These are phyloP conservation scores for Cerceris rybyensis DNA, from an alignment of 2,888 invertebrate species.

Conservation along the genomic window DNA sequence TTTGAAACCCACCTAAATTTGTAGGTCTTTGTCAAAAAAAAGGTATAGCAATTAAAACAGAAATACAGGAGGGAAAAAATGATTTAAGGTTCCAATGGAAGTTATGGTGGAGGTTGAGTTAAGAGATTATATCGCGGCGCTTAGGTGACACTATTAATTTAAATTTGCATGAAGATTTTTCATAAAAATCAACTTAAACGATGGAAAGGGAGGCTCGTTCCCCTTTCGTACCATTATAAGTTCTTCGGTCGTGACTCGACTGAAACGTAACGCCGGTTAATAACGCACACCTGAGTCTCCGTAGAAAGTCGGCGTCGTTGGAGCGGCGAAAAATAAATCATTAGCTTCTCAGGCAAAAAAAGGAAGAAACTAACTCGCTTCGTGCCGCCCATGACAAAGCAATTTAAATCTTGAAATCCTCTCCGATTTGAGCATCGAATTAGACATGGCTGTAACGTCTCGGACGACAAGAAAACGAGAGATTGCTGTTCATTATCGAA, in stretches of 20 bases:
- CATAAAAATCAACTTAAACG: conserved; percentile 3
- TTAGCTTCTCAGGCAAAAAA: neutral
- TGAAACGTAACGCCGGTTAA: conserved; percentile 44
- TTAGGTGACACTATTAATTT: neutral
- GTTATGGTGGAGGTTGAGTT: neutral
- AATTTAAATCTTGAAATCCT: conserved; percentile 14
- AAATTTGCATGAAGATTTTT: conserved; percentile 8
- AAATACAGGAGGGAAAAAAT: too few species aligned
- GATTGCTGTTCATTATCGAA: conserved; percentile 17
- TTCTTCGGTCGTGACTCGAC: conserved; percentile 46
- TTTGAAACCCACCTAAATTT: too few species aligned
- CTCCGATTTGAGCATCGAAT: neutral
- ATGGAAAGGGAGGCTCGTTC: neutral
- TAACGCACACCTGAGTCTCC: conserved; percentile 24
- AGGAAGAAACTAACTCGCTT: conserved; percentile 26
- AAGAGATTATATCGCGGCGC: neutral
- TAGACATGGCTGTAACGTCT: neutral
- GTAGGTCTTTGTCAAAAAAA: too few species aligned
- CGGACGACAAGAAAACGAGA: neutral
- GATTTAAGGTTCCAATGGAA: too few species aligned
- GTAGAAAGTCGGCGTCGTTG: conserved; percentile 1
- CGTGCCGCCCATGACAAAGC: conserved; percentile 21
- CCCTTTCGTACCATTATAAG: conserved; percentile 25
- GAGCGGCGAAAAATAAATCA: conserved; percentile 44
- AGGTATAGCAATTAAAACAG: too few species aligned